These are phyloP conservation scores for Alfaro cultratus DNA, from an alignment of 2,797 vertebrate species.

Conservation along the genomic window DNA sequence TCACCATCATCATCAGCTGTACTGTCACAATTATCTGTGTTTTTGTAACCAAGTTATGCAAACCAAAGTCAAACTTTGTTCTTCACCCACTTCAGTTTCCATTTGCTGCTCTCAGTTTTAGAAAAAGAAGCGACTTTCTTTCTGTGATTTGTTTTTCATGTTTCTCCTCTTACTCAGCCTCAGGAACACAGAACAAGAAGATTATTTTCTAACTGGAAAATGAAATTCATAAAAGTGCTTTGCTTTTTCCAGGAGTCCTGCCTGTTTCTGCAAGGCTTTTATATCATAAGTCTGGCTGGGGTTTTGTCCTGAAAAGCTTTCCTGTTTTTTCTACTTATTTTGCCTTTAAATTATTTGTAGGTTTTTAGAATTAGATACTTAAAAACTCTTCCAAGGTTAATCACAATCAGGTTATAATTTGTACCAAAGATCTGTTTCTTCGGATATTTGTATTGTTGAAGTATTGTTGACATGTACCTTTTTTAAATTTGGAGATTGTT, in stretches of 20 bases:
- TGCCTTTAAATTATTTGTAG: slow-evolving; percentile 19
- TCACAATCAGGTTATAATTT: slow-evolving; percentile 8
- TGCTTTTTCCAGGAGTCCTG: slow-evolving; percentile 16
- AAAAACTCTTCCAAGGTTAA: slow-evolving; percentile 14
- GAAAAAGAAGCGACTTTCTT: neutral
- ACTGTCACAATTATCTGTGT: neutral
- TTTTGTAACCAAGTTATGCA: slow-evolving; percentile 2
- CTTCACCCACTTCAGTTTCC: neutral
- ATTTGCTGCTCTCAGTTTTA: neutral
- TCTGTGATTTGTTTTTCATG: neutral
- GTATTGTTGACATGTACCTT: slow-evolving; percentile 6
- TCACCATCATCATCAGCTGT: slow-evolving; percentile 1
- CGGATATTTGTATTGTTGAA: slow-evolving; percentile 4
- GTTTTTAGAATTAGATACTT: neutral
- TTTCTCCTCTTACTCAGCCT: neutral
- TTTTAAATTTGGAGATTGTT: slow-evolving; percentile 15
- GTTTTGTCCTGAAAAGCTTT: slow-evolving; percentile 15
- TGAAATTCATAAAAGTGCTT: slow-evolving; percentile 9
- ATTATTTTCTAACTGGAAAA: slow-evolving; percentile 14
- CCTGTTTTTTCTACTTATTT: neutral
- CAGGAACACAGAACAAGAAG: slow-evolving; percentile 2
- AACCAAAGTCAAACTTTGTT: slow-evolving; percentile 6
- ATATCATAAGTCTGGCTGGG: slow-evolving; percentile 12
- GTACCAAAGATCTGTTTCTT: slow-evolving; percentile 32
- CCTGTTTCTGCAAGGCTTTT: slow-evolving; percentile 20